These are phyloP conservation scores for Drosophila subquinaria DNA, from an alignment of 2,888 invertebrate genomes.

Conservation along the genomic window DNA sequence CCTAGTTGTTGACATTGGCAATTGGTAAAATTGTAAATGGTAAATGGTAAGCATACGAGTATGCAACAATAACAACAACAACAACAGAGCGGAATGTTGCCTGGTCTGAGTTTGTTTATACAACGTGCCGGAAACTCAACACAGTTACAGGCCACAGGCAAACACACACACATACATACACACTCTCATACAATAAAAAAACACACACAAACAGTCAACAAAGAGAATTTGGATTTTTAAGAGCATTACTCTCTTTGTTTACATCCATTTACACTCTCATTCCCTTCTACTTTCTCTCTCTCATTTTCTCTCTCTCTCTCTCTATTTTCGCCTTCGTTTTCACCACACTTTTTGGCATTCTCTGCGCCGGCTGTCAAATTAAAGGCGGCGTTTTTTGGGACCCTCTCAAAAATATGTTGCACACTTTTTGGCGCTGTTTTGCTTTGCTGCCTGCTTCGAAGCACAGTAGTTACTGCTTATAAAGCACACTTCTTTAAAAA, in stretches of 20 bases:
- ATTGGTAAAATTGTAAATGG: conserved; percentile 30
- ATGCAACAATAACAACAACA: conserved; percentile 14
- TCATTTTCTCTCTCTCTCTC: conserved; percentile 10
- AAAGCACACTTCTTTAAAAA: neutral
- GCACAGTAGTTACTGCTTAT: conserved; percentile 45
- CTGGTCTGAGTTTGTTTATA: conserved; percentile 75
- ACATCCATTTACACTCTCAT: neutral
- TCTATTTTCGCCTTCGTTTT: conserved; percentile 42
- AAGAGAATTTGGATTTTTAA: conserved; percentile 32
- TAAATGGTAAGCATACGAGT: conserved; percentile 53
- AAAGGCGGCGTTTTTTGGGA: conserved; percentile 34
- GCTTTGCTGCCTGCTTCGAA: conserved; percentile 50
- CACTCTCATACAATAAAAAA: neutral
- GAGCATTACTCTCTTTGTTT: conserved; percentile 16
- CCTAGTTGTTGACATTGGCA: conserved; percentile 70
- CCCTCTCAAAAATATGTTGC: conserved; percentile 39
- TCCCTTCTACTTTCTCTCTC: conserved; percentile 1
- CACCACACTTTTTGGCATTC: conserved; percentile 67
- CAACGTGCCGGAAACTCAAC: conserved; percentile 77
- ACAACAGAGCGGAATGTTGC: neutral
- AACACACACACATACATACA: conserved; percentile 41
- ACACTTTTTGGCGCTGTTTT: conserved; percentile 69
- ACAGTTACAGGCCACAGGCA: conserved; percentile 63
- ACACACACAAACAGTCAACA: conserved; percentile 6
- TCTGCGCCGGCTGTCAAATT: conserved; percentile 67